Evolutionary conservation across 2,113 vertebrate genomes (phyloP), one percentile per base, ranked within the genome.

Genomic region (Euleptes europaea): DNA sequence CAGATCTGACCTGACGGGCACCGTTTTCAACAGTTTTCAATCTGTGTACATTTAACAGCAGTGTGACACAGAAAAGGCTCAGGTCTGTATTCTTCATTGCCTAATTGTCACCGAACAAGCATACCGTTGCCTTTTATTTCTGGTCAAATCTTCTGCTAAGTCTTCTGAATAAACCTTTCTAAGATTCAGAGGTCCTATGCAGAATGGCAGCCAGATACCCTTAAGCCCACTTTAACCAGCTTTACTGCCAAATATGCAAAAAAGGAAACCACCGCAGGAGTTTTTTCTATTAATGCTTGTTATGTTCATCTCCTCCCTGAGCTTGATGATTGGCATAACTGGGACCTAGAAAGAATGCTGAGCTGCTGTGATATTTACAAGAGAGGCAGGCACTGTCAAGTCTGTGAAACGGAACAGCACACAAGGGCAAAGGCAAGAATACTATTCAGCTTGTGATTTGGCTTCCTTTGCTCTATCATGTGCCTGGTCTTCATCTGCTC

Each of bases 271-370:
- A 89, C 87, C 86, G 83, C 91, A 90, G 77, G 49, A 92, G 85
- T 93, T 89, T n/a, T 86, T 86, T 84, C 82, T 89, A 83, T 84
- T 91, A 75, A 89, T 31, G 85, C 67, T 93, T 88, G 84, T 89
- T 89, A 94, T 4, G 65, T 49, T 89, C 88, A 87, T 90, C 86
- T 90, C 23, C 28, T 89, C 87, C 28, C 73, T 2, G 80, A 91
- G 88, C 75, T 70, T 0, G 0, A 70, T 72, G 88, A 90, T 2
- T 82, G 88, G 75, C 84, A 90, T 69, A 75, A 71, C 42, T 79
- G 76, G 78, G 51, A 70, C 31, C 78, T 79, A 76, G 17, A 91
- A 40, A 70, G 92, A 84, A 91, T 71, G 80, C 72, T 83, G 76
- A 0, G 2, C 63, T 83, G 80, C 35, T 79, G 86, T 87, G n/a